A percentile compares a stretch with the other conserved stretches of the same genome.
Conservation (phyloP, 2,888 invertebrate species). For the Nineta flava region DNA sequence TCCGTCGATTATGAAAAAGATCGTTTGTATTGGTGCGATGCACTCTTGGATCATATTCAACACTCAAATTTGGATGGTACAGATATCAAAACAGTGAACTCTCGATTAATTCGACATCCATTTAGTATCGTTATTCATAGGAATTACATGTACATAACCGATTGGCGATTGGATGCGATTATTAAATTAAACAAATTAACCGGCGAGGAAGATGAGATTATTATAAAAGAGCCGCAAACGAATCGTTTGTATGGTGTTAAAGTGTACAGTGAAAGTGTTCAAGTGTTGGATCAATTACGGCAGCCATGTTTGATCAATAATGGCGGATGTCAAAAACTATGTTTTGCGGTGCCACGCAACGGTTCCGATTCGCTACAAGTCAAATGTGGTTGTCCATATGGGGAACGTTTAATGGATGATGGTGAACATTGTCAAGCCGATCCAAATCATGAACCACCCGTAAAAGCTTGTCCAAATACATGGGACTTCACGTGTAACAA, state of each 20-base stretch:
- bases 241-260: conserved; percentile 85
- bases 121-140: conserved; percentile 82
- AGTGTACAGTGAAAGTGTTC: conserved; percentile 60
- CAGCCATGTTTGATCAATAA: conserved; percentile 77
- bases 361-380: conserved; percentile 37
- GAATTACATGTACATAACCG: conserved; percentile 91
- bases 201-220: conserved; percentile 72
- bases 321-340: conserved; percentile 88
- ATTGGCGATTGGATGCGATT: conserved; percentile 92
- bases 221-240: conserved; percentile 77
- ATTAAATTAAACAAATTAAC: conserved; percentile 76
- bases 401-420: conserved; percentile 62
- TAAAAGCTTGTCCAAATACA: conserved; percentile 75
- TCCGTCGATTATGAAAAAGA: conserved; percentile 81
- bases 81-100: conserved; percentile 79
- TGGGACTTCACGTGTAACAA: conserved; percentile 93
- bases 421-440: conserved; percentile 58
- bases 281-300: conserved; percentile 42
- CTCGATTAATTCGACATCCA: conserved; percentile 71
- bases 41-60: conserved; percentile 87
- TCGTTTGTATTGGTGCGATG: conserved; percentile 95
- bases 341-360: conserved; percentile 73
- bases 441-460: conserved; percentile 72
- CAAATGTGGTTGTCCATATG: conserved; percentile 85
- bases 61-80: conserved; percentile 82